Base-by-base conservation (phyloP, 92 coral and sea anemone species). In the Siderastrea siderea region DNA sequence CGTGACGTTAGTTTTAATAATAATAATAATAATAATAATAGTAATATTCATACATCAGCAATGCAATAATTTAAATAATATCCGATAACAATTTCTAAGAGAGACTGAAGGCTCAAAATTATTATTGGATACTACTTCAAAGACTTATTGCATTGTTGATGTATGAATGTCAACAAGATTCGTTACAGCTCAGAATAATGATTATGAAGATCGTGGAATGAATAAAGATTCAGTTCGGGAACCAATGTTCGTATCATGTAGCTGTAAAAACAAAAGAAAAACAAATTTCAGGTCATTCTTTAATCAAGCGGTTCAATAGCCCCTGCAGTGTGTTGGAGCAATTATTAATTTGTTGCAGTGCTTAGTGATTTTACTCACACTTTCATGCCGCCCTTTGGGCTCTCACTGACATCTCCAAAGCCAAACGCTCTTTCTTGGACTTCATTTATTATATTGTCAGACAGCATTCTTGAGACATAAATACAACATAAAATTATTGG, bases 191-290 rank as follows among this genome's bases (percentile, higher is more conserved):
- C 83, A 78, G 71, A 62, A 63, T 78, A 50, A 4, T 65, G 26
- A 9, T 9, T 3, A 1, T 26, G 12, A 5, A 63, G 26, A 3
- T 68, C 83, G 11, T 64, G 2, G 47, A 78, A 78, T 1, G 72
- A 63, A 12, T 78, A 48, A 4, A 78, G 83, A 48, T 78, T 63
- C 46, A 78, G 13, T 15, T 78, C 72, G 19, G 83, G 83, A 10
- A 78, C 45, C 67, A 38, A 17, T 4, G 83, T 78, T 50, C 83
- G 54, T 12, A 78, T 78, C 83, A 78, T 78, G 47, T 78, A 78
- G 17, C 83, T 78, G 83, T 6, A 3, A 44, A 63, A 78, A 13
- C 16, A 77, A 44, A 59, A 15, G 13, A n/a, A 61, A 17, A 58
- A 77, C 3, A 59, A 2, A 3, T 1, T 8, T 53, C 10, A 53